Evolutionary conservation across 1,140 invertebrate genomes (phyloP).

Genomic region (Drosophila bipectinata): DNA sequence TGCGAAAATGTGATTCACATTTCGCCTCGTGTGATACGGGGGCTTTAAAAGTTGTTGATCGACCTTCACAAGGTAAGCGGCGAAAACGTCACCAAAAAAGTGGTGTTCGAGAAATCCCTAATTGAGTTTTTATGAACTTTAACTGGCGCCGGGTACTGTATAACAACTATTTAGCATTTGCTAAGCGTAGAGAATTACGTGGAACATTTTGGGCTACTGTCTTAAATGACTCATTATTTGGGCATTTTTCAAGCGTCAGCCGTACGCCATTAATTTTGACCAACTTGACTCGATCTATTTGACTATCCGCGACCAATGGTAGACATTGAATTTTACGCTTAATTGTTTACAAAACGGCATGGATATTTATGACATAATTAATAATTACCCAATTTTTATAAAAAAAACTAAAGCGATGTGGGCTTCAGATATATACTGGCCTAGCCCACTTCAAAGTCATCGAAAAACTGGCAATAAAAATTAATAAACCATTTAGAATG

Average conservation of each 20-base stretch:
- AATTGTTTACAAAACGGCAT: constrained; percentile 40
- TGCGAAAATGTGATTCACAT: constrained; percentile 65
- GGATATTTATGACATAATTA: constrained; percentile 45
- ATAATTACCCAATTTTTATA: constrained; percentile 40
- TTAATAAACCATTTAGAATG: constrained; percentile 64
- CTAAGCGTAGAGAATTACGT: constrained; percentile 50
- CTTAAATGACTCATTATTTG: constrained; percentile 47
- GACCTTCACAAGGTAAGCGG: constrained; percentile 59
- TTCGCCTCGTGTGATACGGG: constrained; percentile 39
- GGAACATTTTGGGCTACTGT: constrained; percentile 19
- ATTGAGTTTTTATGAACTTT: constrained; percentile 50
- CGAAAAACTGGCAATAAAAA: constrained; percentile 35
- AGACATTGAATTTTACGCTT: constrained; percentile 34
- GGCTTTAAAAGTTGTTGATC: constrained; percentile 44
- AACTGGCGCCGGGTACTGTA: constrained; percentile 12
- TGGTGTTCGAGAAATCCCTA: constrained; percentile 50
- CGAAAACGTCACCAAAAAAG: constrained; percentile 60
- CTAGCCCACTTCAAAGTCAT: constrained; percentile 59
- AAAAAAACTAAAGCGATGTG: constrained; percentile 29
- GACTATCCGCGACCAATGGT: constrained; percentile 12
- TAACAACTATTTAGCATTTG: constrained; percentile 56
- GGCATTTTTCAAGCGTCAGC: constrained; percentile 43
- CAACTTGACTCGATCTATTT: constrained; percentile 28
- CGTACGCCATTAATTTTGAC: constrained; percentile 32
- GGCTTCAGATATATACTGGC: constrained; percentile 18